These are phyloP conservation scores for Falco peregrinus DNA, from an alignment of 2,797 vertebrate species.

Conservation along the genomic window DNA sequence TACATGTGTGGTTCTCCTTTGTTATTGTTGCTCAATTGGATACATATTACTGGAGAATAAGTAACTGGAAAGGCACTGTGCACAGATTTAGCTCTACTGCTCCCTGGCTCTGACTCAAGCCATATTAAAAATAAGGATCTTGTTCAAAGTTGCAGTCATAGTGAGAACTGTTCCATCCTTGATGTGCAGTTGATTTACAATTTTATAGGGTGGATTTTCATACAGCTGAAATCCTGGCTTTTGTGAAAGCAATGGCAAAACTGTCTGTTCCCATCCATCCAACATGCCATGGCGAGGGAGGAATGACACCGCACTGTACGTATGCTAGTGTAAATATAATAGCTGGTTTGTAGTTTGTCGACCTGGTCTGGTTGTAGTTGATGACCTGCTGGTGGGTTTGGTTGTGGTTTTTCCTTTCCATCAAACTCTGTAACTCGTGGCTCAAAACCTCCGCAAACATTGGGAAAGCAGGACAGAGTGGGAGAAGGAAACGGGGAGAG, in stretches of 20 bases:
- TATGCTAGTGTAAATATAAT: conserved; percentile 4
- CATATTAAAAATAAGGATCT: conserved; percentile 50
- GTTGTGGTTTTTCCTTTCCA: conserved; percentile 55
- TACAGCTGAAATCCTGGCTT: neutral
- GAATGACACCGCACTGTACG: conserved; percentile 12
- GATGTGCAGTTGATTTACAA: conserved; percentile 1
- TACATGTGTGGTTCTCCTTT: conserved; percentile 50
- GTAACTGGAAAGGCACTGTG: conserved; percentile 50
- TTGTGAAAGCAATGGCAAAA: conserved; percentile 21
- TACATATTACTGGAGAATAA: conserved; percentile 58
- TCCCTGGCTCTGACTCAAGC: conserved; percentile 30
- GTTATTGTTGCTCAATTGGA: conserved; percentile 61
- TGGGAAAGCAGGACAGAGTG: neutral
- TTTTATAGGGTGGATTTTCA: conserved; percentile 16
- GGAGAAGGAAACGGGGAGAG: conserved; percentile 23
- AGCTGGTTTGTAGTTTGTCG: conserved; percentile 12
- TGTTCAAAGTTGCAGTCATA: conserved; percentile 44
- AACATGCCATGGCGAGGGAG: neutral
- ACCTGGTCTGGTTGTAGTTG: conserved; percentile 11
- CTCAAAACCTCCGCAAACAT: conserved; percentile 12
- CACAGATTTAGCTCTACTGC: conserved; percentile 39
- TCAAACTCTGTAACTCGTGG: conserved; percentile 50
- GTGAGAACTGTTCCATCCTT: conserved; percentile 32
- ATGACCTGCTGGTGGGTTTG: conserved; percentile 30
- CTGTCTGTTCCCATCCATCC: neutral